These are phyloP conservation scores for Schizothorax lantsangensis DNA, from an alignment of 2,797 vertebrate genomes.

Conservation along the genomic window DNA sequence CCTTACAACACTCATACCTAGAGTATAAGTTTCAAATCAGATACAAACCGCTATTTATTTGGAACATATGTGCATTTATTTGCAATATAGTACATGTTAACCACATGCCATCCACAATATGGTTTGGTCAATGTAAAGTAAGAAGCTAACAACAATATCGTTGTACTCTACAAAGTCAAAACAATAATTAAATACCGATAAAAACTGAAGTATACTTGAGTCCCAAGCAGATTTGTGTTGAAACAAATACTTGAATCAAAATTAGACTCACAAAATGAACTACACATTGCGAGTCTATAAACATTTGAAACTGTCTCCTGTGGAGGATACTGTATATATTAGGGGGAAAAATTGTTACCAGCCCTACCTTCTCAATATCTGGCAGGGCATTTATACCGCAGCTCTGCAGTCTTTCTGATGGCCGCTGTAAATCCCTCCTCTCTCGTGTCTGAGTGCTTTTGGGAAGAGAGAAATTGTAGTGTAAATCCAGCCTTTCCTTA, in stretches of 20 bases:
- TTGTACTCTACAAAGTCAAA: background rate
- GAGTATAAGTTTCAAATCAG: conserved; percentile 36
- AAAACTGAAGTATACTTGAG: background rate
- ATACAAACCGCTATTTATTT: conserved; percentile 38
- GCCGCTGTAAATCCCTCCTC: conserved; percentile 53
- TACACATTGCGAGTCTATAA: conserved; percentile 14
- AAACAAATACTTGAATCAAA: conserved; percentile 2
- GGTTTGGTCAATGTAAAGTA: conserved; percentile 30
- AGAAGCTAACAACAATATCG: conserved; percentile 7
- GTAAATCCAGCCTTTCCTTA: conserved; percentile 58
- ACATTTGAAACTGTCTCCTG: conserved; percentile 1
- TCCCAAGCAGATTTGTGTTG: conserved; percentile 3
- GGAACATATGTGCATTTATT: conserved; percentile 40
- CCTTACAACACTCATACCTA: background rate
- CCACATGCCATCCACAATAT: conserved; percentile 16
- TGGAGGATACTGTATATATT: conserved; percentile 24
- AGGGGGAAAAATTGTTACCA: conserved; percentile 25
- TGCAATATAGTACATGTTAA: background rate
- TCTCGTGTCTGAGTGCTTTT: conserved; percentile 44
- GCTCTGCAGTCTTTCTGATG: conserved; percentile 34
- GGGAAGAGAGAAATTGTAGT: conserved; percentile 36
- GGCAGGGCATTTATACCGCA: conserved; percentile 22
- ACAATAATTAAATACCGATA: background rate
- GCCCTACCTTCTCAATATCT: conserved; percentile 27
- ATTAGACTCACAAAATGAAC: background rate